Percentiles rank a stretch among this genome's conserved stretches.
These are phyloP conservation scores for Microchrysa polita DNA, from an alignment of 2,888 invertebrate genomes.

Conservation along the genomic window DNA sequence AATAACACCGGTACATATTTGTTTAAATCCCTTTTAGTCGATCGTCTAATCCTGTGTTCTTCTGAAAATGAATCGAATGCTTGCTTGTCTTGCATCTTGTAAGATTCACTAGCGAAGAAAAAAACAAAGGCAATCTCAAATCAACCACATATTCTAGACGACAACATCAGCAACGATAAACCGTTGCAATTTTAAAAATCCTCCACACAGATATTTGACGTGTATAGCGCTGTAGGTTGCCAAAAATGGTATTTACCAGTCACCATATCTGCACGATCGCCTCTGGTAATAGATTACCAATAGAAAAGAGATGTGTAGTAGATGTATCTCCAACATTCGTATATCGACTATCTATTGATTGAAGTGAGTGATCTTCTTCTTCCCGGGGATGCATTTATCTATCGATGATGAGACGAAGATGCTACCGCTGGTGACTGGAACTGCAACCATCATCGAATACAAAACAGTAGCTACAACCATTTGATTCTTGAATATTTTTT, in stretches of 20 bases:
- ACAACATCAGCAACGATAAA: no score
- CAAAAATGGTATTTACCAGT: conserved; percentile 43
- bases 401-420: no score
- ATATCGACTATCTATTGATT: conserved; percentile 40
- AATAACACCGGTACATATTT: no score
- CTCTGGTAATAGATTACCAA: conserved; percentile 36
- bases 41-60: no score
- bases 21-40: no score
- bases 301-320: no score
- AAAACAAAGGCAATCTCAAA: no score
- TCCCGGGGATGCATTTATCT: conserved; percentile 42
- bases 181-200: no score
- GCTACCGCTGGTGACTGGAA: conserved; percentile 25
- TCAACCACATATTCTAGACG: no score
- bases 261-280: conserved; percentile 32
- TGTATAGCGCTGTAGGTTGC: conserved; percentile 28
- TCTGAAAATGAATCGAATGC: no score
- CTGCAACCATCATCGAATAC: background rate
- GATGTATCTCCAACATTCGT: conserved; percentile 41
- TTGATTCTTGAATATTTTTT: background rate
- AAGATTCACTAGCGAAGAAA: no score
- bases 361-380: conserved; percentile 44
- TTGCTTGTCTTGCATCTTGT: no score
- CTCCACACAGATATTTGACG: background rate
- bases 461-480: background rate